A percentile compares a stretch with the other conserved stretches of the same genome.
Conservation (phyloP, 37 sponge, comb jelly and placozoan species). For the Cliona cf. orientalis region DNA sequence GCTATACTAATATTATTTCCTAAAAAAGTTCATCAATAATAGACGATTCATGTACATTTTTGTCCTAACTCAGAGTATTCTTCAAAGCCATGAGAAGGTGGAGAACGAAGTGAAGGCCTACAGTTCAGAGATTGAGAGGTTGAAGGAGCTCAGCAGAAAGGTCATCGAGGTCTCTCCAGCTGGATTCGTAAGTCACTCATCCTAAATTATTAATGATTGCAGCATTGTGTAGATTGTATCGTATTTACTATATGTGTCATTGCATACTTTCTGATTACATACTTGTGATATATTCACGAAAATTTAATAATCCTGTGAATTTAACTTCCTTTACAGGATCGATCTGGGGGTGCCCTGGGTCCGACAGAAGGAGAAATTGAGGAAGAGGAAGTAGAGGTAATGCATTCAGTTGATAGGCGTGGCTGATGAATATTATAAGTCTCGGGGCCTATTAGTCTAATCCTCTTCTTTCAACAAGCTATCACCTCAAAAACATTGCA, state of each 20-base stretch:
- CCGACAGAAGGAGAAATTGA: slow-evolving; percentile 49
- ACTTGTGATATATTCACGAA: not conserved
- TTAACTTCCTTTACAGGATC: slow-evolving; percentile 20
- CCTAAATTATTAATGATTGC: too few relatives aligned
- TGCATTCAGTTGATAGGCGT: not conserved
- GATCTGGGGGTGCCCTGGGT: slow-evolving; percentile 2
- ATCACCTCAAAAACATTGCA: too few relatives aligned
- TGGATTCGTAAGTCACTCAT: slow-evolving; percentile 39
- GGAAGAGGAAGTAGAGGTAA: slow-evolving; percentile 72
- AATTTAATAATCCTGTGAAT: too few relatives aligned
- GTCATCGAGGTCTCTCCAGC: slow-evolving; percentile 60
- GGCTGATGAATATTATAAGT: too few relatives aligned
- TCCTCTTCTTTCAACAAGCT: too few relatives aligned
- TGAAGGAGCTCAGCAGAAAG: slow-evolving; percentile 78
- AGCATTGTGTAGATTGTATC: slow-evolving; percentile 26
- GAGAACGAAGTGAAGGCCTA: slow-evolving; percentile 78
- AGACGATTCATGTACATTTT: not conserved
- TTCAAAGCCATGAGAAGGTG: slow-evolving; percentile 80
- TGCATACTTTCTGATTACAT: not conserved
- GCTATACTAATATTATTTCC: too few relatives aligned
- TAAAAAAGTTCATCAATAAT: not conserved
- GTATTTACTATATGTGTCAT: not conserved
- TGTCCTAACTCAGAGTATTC: slow-evolving; percentile 44
- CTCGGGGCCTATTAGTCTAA: too few relatives aligned
- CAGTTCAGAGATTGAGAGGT: slow-evolving; percentile 77